Conservation (phyloP, 2,888 invertebrate species). For the Strigamia crassipes region DNA sequence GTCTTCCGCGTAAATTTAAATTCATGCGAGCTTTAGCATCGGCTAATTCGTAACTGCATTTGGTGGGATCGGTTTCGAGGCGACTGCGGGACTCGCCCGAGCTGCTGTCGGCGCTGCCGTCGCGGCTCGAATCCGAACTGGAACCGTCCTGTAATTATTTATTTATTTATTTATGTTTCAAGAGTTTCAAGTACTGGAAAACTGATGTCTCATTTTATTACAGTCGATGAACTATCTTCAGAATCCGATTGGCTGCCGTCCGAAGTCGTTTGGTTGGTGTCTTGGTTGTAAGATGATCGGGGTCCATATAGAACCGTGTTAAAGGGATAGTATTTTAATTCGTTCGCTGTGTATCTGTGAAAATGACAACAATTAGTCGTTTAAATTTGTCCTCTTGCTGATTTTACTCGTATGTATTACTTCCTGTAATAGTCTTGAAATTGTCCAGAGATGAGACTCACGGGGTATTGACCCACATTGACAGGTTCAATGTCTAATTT, state of each 20-base stretch:
- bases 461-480: conserved; percentile 76
- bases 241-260: conserved; percentile 65
- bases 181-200: not conserved
- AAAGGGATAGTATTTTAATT: conserved; percentile 88
- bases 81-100: conserved; percentile 48
- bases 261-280: conserved; percentile 57
- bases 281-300: conserved; percentile 20
- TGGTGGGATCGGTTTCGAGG: not conserved
- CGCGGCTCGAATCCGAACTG: conserved; percentile 52
- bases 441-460: conserved; percentile 95
- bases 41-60: not conserved
- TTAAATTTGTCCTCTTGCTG: conserved; percentile 21
- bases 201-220: not conserved
- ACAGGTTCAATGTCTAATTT: conserved; percentile 52
- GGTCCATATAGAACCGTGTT: conserved; percentile 80
- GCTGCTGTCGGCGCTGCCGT: conserved; percentile 51
- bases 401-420: conserved; percentile 58
- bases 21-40: not conserved
- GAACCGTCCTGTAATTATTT: conserved; percentile 48
- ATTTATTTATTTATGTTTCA: not conserved
- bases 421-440: conserved; percentile 82
- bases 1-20: not conserved
- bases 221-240: conserved; percentile 62
- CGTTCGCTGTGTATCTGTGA: conserved; percentile 73
- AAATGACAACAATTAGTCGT: conserved; percentile 53